Base-by-base conservation (phyloP, 2,113 vertebrate genomes). In the Chaetorhynchus papuensis region DNA sequence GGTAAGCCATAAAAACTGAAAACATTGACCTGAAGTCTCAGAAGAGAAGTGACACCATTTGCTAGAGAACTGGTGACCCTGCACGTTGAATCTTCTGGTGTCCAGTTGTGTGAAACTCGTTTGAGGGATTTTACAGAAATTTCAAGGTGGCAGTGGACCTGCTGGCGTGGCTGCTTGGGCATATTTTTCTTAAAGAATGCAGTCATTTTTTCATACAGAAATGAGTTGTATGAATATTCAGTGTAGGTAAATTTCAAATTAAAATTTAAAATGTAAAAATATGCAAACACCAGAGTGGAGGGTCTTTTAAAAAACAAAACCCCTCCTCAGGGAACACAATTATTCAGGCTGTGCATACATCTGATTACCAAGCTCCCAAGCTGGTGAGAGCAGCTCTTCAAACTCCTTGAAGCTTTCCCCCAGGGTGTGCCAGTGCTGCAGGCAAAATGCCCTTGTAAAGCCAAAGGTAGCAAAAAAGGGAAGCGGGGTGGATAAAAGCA, bases 241-340 rank as follows among this genome's bases (percentile, higher is more conserved):
- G 27, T 16, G 18, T 24, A 84, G 33, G 49, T 35, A 61, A 20
- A 93, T 80, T n/a, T 74, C 18, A 77, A 85, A 90, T 54, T 59
- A 10, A 80, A 87, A 93, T 87, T 31, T 37, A 19, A 94, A 60
- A 91, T 96, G 88, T 80, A 77, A 94, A 93, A 86, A 26, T 77
- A 95, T 90, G 94, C 89, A 89, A 90, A 96, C 52, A 60, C 16
- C 19, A 28, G 75, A 74, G 76, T 24, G 52, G 31, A 59, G 69
- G 42, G 71, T 90, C 45, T 79, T 64, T 50, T 56, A 83, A 59
- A 39, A 89, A 76, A 11, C 35, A 87, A 74, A 65, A 26, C 35
- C 52, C 35, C 35, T 83, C 21, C 59, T 88, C 47, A 68, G 59
- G 68, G 82, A 91, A 53, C 1, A 6, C 9, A 41, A 24, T 94